A percentile compares a stretch with the other conserved stretches of the same genome.
Evolutionary conservation across 2,113 vertebrate genomes (phyloP).

Genomic region (Theristicus caerulescens): DNA sequence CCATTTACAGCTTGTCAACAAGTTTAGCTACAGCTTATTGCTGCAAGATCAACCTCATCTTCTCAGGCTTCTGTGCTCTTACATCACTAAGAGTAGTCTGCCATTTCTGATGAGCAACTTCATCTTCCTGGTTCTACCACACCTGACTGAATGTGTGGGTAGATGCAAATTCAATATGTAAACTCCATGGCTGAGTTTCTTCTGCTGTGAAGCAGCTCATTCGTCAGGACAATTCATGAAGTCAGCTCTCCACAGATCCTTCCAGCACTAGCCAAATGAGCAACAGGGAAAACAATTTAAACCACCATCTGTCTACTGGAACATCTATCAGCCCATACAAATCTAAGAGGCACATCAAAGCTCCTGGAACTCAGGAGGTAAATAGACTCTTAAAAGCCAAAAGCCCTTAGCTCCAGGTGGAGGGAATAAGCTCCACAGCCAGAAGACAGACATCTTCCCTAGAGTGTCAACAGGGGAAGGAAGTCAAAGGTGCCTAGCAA

Average conservation of each 20-base stretch:
- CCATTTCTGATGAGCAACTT: neutral
- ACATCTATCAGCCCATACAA: neutral
- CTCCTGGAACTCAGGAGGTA: neutral
- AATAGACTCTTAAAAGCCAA: neutral
- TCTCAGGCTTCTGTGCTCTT: neutral
- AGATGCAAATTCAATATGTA: neutral
- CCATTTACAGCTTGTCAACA: neutral
- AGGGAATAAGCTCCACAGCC: neutral
- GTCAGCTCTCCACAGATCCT: neutral
- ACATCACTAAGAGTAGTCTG: neutral
- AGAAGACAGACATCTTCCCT: neutral
- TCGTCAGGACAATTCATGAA: neutral
- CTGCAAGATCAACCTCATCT: neutral
- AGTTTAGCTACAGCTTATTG: neutral
- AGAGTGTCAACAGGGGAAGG: neutral
- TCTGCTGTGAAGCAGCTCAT: neutral
- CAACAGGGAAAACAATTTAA: neutral
- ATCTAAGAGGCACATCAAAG: neutral
- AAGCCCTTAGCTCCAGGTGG: neutral
- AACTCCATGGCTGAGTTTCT: neutral
- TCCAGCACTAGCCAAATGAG: neutral
- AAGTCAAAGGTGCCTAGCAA: neutral
- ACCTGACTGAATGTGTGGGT: rapidly evolving
- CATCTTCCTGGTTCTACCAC: neutral
- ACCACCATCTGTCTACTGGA: neutral